Conservation (phyloP, 2,888 invertebrate species). For the Drosophila dives region DNA sequence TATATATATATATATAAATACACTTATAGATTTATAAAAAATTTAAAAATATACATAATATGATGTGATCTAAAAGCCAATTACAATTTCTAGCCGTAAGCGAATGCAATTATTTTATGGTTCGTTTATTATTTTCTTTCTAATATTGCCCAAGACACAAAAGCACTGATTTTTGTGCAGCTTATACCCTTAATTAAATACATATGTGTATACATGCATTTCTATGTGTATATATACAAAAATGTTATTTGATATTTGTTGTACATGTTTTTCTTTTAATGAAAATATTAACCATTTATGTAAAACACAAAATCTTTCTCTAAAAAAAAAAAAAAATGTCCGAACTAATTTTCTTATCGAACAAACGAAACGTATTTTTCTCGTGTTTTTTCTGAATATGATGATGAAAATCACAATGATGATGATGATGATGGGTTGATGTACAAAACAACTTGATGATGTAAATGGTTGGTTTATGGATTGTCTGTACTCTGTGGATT, state of each 20-base stretch:
- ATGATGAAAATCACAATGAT: conserved; percentile 85
- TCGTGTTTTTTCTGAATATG: conserved; percentile 86
- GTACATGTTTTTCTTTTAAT: conserved; percentile 67
- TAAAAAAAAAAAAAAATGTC: conserved; percentile 83
- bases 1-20: conserved; percentile 1
- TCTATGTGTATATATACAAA: conserved; percentile 50
- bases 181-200: conserved; percentile 45
- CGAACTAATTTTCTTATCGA: conserved; percentile 86
- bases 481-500: conserved; percentile 63
- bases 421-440: conserved; percentile 82
- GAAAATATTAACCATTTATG: conserved; percentile 74
- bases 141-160: conserved; percentile 41
- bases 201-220: conserved; percentile 58
- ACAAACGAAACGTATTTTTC: conserved; percentile 86
- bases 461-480: conserved; percentile 68
- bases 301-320: conserved; percentile 69
- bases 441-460: conserved; percentile 79
- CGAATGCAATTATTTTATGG: conserved; percentile 51
- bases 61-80: conserved; percentile 32
- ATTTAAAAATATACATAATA: conserved; percentile 21
- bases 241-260: conserved; percentile 67
- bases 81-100: conserved; percentile 36
- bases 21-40: background rate
- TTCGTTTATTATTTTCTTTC: conserved; percentile 46
- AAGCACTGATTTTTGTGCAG: conserved; percentile 51